Evolutionary conservation across 2,888 invertebrate species (phyloP), one percentile per base, ranked within the genome.

Genomic region (Onthophagus sagittarius): DNA sequence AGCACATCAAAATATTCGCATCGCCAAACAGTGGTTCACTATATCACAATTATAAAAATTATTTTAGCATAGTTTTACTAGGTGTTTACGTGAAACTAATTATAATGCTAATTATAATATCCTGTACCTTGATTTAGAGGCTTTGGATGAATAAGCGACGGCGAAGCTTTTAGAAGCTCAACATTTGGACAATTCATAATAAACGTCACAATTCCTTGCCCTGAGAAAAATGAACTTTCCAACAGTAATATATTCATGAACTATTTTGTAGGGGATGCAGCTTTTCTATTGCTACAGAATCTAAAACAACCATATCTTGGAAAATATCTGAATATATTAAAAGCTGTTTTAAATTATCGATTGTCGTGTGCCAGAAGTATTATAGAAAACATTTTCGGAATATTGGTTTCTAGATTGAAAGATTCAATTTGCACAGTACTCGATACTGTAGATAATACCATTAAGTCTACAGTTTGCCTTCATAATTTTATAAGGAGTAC

Each of bases 21-120:
- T 81, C 82, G 11, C 11, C 73, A 15, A 76, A 80, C 23, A 77
- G 77, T 71, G 81, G 82, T 15, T 79, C 80, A 9, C 72, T 77
- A 69, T 82, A 74, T 75, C 80, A 75, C 73, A 83, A 83, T 76
- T 82, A 82, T 76, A 81, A 83, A 79, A 76, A 78, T 70, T 76
- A 69, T 65, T 79, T 75, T 71, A 82, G 81, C 76, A 78, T 83
- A 53, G 81, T 81, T 14, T 73, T 82, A 53, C 75, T 82, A 71
- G 82, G 80, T 62, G 69, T 79, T 64, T 80, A 81, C 73, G 80
- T n/a, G n/a, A n/a, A n/a, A n/a, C n/a, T n/a, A n/a, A n/a, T n/a
- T n/a, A n/a, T n/a, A n/a, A 81, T 74, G 78, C 78, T 3, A 77
- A 80, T 11, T 82, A 81, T 75, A 75, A 73, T 63, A 83, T 84